These are phyloP conservation scores for Eutrigla gurnardus DNA, from an alignment of 2,797 vertebrate genomes.

Conservation along the genomic window DNA sequence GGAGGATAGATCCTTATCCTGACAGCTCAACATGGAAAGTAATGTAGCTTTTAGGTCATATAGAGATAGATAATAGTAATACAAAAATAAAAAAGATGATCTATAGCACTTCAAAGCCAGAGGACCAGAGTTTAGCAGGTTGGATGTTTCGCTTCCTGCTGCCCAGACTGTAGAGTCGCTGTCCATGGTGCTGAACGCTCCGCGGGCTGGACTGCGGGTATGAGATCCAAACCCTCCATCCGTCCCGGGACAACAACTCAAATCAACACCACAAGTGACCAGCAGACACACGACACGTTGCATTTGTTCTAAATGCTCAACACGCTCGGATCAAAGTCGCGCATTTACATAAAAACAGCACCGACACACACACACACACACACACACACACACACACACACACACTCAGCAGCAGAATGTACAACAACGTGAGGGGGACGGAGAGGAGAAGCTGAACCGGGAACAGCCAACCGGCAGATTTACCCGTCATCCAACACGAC, in stretches of 20 bases:
- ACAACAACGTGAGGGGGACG: no score
- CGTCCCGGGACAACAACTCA: constrained; percentile 63
- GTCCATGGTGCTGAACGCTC: constrained; percentile 71
- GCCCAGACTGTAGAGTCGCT: constrained; percentile 29
- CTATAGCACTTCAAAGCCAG: not conserved
- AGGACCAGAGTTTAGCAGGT: not conserved
- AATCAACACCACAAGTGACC: constrained; percentile 1
- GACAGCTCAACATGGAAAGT: not conserved
- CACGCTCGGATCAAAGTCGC: constrained; percentile 22
- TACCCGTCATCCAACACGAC: constrained; percentile 27
- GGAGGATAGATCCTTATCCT: not conserved
- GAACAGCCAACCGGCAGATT: constrained; percentile 30
- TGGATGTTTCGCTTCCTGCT: constrained; percentile 3
- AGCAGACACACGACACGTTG: not conserved
- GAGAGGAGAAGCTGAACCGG: no score
- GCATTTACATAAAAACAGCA: constrained; percentile 8
- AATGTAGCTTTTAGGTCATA: not conserved
- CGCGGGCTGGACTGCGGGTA: constrained; percentile 20
- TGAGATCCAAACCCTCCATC: constrained; percentile 13
- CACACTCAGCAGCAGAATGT: no score
- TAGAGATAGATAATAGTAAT: no score
- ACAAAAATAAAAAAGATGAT: no score
- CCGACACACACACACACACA: not conserved
- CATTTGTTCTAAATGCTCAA: not conserved
- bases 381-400: not conserved